Evolutionary conservation across 1,140 invertebrate genomes (phyloP).

Genomic region (Branchinecta lynchi): DNA sequence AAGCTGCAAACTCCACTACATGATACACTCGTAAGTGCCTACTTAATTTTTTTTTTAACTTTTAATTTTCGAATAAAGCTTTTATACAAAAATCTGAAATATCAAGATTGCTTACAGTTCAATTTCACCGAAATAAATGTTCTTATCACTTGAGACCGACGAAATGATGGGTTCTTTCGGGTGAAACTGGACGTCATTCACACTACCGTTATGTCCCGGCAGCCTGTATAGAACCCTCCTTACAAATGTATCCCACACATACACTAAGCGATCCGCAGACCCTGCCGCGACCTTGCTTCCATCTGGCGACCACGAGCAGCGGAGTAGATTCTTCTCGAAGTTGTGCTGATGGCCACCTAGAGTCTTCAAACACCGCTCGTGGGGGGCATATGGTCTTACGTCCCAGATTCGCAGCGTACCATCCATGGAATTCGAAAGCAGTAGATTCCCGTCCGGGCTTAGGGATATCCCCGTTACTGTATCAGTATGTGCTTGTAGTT

Average conservation of each 20-base stretch:
- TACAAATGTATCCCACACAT: constrained; percentile 90
- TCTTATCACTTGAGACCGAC: constrained; percentile 90
- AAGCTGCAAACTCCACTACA: too few relatives aligned
- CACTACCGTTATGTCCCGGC: constrained; percentile 92
- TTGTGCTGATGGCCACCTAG: constrained; percentile 90
- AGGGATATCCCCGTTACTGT: constrained; percentile 83
- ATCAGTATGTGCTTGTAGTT: constrained; percentile 75
- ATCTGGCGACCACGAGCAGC: constrained; percentile 74
- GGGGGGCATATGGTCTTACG: constrained; percentile 52
- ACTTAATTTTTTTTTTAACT: too few relatives aligned
- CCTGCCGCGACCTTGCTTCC: constrained; percentile 73
- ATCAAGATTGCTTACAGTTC: constrained; percentile 33
- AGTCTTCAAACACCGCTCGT: constrained; percentile 83
- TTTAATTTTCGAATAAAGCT: too few relatives aligned
- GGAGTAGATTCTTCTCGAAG: constrained; percentile 87
- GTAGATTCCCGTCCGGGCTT: constrained; percentile 81
- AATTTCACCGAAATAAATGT: constrained; percentile 89
- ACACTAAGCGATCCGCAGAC: constrained; percentile 86
- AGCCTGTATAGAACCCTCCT: constrained; percentile 86
- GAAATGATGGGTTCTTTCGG: constrained; percentile 81
- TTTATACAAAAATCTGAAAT: too few relatives aligned
- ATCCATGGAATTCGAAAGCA: constrained; percentile 95
- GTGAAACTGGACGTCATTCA: constrained; percentile 94
- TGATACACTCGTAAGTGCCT: too few relatives aligned
- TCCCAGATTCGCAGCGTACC: constrained; percentile 63